These are phyloP conservation scores for Parascotia fuliginaria DNA, from an alignment of 2,888 invertebrate species.

Conservation along the genomic window DNA sequence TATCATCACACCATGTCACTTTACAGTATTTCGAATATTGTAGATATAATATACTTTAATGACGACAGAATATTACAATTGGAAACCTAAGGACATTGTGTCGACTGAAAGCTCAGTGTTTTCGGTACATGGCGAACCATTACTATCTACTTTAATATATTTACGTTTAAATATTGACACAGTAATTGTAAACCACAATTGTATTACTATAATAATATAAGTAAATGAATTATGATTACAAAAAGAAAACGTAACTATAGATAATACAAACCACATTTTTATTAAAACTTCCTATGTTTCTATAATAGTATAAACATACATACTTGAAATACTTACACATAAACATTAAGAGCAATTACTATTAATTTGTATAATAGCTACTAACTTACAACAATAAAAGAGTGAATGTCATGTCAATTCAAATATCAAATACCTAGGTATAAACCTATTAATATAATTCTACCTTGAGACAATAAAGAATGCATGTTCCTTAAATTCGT, in stretches of 20 bases:
- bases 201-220: constrained; percentile 51
- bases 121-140: constrained; percentile 70
- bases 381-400: constrained; percentile 60
- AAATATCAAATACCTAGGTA: constrained; percentile 30
- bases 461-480: constrained; percentile 57
- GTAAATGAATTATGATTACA: constrained; percentile 55
- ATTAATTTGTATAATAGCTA: constrained; percentile 67
- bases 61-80: constrained; percentile 77
- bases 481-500: constrained; percentile 15
- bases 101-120: constrained; percentile 72
- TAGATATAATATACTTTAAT: constrained; percentile 75
- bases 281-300: constrained; percentile 54
- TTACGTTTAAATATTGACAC: constrained; percentile 75
- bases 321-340: constrained; percentile 59
- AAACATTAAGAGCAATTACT: constrained; percentile 57
- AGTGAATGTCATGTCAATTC: constrained; percentile 32
- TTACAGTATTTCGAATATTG: constrained; percentile 46
- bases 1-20: constrained; percentile 30
- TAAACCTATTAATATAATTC: constrained; percentile 12
- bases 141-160: constrained; percentile 69
- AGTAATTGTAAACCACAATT: constrained; percentile 75
- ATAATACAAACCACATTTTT: constrained; percentile 47
- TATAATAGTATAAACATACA: constrained; percentile 68
- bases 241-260: constrained; percentile 55
- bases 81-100: constrained; percentile 71